phyloP scores from a whole-genome alignment of 2,888 invertebrate species.

The Parnassius mnemosyne region DNA sequence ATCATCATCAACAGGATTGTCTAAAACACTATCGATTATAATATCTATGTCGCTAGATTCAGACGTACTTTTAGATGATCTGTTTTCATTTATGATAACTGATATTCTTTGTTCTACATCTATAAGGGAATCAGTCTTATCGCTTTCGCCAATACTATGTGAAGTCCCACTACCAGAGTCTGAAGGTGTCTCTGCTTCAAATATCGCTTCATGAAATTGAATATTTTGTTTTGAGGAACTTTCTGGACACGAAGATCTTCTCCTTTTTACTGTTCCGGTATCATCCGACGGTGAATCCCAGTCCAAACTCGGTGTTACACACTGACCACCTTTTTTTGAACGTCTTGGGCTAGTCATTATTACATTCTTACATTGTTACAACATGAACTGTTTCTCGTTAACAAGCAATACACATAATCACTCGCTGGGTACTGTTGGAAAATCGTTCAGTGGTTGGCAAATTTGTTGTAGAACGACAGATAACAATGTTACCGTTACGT shows the following conservation, averaged over 20 bases:
- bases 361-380: slow-evolving; percentile 55
- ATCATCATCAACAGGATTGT: slow-evolving; percentile 49
- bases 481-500: slow-evolving; percentile 37
- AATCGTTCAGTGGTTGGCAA: slow-evolving; percentile 44
- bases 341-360: slow-evolving; percentile 79
- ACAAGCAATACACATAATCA: slow-evolving; percentile 8
- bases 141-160: slow-evolving; percentile 58
- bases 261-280: slow-evolving; percentile 87
- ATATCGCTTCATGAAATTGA: slow-evolving; percentile 53
- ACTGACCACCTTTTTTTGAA: slow-evolving; percentile 67
- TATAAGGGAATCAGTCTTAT: slow-evolving; percentile 62
- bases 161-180: slow-evolving; percentile 67
- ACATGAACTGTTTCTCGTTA: slow-evolving; percentile 33
- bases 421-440: slow-evolving; percentile 39
- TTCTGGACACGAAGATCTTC: slow-evolving; percentile 80
- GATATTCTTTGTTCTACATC: slow-evolving; percentile 75
- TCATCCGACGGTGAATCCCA: slow-evolving; percentile 87
- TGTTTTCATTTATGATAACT: slow-evolving; percentile 70
- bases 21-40: slow-evolving; percentile 62
- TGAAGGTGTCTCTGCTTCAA: slow-evolving; percentile 66
- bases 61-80: slow-evolving; percentile 73
- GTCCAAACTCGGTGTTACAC: slow-evolving; percentile 74
- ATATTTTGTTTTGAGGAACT: slow-evolving; percentile 45
- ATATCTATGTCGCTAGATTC: slow-evolving; percentile 72
- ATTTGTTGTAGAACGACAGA: slow-evolving; percentile 38